These are phyloP conservation scores for Lordiphosa andalusiaca DNA, from an alignment of 2,888 invertebrate genomes.

Conservation along the genomic window DNA sequence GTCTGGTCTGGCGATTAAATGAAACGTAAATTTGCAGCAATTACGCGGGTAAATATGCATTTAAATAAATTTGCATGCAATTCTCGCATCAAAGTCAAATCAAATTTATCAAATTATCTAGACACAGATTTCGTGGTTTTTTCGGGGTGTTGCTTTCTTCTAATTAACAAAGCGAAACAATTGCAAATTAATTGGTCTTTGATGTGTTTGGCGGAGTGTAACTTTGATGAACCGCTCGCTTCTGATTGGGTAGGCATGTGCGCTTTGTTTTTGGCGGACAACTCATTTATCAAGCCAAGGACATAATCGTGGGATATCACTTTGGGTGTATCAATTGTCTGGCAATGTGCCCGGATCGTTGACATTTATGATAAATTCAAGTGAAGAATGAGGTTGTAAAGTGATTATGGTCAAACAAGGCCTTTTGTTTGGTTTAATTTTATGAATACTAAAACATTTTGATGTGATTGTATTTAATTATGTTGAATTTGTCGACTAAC, in stretches of 20 bases:
- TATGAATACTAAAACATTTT: too few species aligned
- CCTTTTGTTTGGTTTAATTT: too few species aligned
- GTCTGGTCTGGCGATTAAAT: constrained; percentile 62
- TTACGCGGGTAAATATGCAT: constrained; percentile 78
- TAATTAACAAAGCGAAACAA: constrained; percentile 49
- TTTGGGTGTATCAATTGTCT: constrained; percentile 39
- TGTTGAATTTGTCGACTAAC: too few species aligned
- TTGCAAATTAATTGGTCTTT: constrained; percentile 35
- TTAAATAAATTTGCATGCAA: constrained; percentile 77
- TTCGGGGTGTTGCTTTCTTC: background rate
- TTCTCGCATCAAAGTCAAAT: constrained; percentile 52
- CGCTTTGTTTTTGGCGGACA: constrained; percentile 45
- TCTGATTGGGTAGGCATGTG: background rate
- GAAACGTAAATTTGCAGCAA: constrained; percentile 80
- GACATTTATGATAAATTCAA: constrained; percentile 53
- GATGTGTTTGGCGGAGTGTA: constrained; percentile 13
- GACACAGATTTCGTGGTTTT: constrained; percentile 19
- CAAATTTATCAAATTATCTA: constrained; percentile 52
- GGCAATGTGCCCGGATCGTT: constrained; percentile 43
- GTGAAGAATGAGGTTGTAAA: background rate
- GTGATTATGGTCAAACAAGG: too few species aligned
- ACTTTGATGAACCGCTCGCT: constrained; percentile 31
- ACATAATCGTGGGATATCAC: constrained; percentile 35
- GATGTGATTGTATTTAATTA: too few species aligned
- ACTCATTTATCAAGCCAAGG: constrained; percentile 46